Conservation (phyloP, 92 coral and sea anemone genomes). For the Hydrozoanthus gracilis region DNA sequence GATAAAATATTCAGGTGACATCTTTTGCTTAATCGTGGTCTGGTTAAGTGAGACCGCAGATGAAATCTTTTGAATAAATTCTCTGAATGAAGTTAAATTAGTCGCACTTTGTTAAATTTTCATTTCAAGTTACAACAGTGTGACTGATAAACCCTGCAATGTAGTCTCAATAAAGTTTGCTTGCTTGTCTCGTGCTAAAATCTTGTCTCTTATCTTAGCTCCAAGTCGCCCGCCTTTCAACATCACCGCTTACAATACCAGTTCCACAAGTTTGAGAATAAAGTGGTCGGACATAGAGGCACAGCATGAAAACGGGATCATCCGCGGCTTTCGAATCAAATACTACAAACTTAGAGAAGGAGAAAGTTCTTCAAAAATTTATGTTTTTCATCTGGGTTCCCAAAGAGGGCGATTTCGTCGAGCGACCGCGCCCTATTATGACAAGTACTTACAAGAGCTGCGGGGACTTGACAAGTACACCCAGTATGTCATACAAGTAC, state of each 20-base stretch:
- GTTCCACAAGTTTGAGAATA: constrained; percentile 21
- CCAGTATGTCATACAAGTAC: constrained; percentile 57
- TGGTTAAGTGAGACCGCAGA: too few species aligned
- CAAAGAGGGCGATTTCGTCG: not conserved
- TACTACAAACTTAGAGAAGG: constrained; percentile 27
- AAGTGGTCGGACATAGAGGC: constrained; percentile 21
- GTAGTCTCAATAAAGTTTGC: not conserved
- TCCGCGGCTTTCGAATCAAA: constrained; percentile 25
- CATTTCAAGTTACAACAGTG: too few species aligned
- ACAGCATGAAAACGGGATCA: constrained; percentile 11
- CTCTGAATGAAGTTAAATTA: too few species aligned
- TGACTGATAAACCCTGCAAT: too few species aligned
- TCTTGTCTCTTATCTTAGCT: not conserved
- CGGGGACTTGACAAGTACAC: constrained; percentile 67
- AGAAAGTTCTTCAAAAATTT: constrained; percentile 4
- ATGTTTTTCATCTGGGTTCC: not conserved
- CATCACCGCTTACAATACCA: constrained; percentile 3
- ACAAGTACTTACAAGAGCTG: constrained; percentile 22
- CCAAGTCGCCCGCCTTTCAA: constrained; percentile 30
- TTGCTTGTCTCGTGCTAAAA: not conserved
- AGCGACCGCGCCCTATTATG: constrained; percentile 13
- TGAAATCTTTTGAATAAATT: too few species aligned
- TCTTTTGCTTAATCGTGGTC: too few species aligned
- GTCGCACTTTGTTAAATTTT: too few species aligned
- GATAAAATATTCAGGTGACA: too few species aligned